Evolutionary conservation across 2,888 invertebrate species (phyloP).

Genomic region (Nomada fucata): DNA sequence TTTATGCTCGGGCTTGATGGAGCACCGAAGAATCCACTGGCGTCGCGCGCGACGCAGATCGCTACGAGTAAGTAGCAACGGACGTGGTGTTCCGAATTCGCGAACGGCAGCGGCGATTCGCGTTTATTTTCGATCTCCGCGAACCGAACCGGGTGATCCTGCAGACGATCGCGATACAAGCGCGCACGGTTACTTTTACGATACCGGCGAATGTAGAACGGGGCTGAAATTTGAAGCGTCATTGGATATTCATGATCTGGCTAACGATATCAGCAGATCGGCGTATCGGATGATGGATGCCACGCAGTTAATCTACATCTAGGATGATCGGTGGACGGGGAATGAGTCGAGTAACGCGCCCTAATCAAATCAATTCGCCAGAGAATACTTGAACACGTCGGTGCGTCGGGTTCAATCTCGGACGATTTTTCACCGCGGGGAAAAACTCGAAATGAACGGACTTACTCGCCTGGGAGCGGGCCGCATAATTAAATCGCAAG

Average conservation of each 20-base stretch:
- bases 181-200: neutral
- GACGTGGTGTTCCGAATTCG: no score
- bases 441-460: no score
- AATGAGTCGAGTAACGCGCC: conserved; percentile 7
- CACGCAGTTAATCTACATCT: conserved; percentile 16
- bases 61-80: neutral
- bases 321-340: neutral
- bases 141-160: neutral
- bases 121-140: neutral
- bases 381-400: neutral
- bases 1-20: conserved; percentile 12
- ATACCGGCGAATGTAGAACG: neutral
- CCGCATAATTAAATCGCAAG: neutral
- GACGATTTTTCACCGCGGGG: neutral
- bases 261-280: conserved; percentile 44
- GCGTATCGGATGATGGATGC: conserved; percentile 30
- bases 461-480: neutral
- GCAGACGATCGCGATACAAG: no score
- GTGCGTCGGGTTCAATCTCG: neutral
- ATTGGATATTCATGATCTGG: conserved; percentile 44
- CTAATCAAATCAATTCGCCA: conserved; percentile 26
- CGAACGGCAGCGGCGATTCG: no score
- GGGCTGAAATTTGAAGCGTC: conserved; percentile 15
- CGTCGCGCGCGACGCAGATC: neutral
- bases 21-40: neutral